Conservation (phyloP, 2,113 vertebrate species). For the Progne subis region DNA sequence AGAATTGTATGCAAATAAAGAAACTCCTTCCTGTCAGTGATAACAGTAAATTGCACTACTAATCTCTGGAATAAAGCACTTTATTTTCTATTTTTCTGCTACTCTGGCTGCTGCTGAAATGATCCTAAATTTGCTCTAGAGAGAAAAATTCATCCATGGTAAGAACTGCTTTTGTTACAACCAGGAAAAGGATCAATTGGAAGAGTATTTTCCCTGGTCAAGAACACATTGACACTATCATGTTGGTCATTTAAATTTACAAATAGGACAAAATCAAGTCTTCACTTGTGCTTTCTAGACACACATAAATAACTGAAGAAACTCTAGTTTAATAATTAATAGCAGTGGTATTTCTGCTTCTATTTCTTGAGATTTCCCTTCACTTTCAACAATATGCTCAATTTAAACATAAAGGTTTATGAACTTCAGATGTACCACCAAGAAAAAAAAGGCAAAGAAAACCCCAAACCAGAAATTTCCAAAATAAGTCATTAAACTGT, state of each 20-base stretch:
- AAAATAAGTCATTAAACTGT: background rate
- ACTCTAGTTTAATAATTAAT: background rate
- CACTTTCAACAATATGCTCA: background rate
- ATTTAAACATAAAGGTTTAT: background rate
- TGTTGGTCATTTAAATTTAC: background rate
- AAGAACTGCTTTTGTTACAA: background rate
- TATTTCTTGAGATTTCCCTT: background rate
- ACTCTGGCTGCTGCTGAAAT: background rate
- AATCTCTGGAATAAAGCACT: background rate
- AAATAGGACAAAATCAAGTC: background rate
- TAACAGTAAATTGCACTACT: background rate
- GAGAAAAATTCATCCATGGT: background rate
- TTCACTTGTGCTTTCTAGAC: background rate
- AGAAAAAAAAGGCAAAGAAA: background rate
- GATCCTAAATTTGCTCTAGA: background rate
- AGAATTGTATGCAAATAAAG: background rate
- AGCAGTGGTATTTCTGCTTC: background rate
- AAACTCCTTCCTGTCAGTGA: background rate
- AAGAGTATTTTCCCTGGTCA: background rate
- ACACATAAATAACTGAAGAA: background rate
- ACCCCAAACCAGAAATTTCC: background rate
- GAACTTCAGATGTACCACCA: background rate
- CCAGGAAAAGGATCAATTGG: background rate
- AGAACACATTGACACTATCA: background rate
- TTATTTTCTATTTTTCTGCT: background rate